A percentile compares a stretch with the other conserved stretches of the same genome.
phyloP scores from a whole-genome alignment of 2,113 vertebrate genomes.

The Struthio camelus region DNA sequence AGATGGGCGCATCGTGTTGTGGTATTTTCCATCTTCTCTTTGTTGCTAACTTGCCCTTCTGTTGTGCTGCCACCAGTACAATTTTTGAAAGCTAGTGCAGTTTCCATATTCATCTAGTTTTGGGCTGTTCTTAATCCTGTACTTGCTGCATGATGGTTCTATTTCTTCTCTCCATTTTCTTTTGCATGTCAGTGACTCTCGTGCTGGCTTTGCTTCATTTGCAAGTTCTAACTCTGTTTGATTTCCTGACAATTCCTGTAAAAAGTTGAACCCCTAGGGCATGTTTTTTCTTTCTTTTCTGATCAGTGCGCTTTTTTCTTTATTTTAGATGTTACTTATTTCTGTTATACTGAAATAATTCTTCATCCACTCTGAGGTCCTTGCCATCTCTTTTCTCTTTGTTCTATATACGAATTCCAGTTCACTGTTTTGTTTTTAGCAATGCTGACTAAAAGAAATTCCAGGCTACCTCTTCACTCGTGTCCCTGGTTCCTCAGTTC shows the following conservation, averaged over 20 bases:
- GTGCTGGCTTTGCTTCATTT: not conserved
- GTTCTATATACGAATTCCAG: not conserved
- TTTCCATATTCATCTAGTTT: not conserved
- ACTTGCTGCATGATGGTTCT: not conserved
- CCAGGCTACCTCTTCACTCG: not conserved
- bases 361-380: not conserved
- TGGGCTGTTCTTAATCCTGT: not conserved
- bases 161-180: not conserved
- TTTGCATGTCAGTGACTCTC: not conserved
- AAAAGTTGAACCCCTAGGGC: not conserved
- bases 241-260: not conserved
- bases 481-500: not conserved
- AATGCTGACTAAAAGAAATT: not conserved
- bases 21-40: no score
- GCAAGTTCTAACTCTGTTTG: not conserved
- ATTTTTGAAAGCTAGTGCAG: fast-evolving
- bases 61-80: fast-evolving
- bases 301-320: not conserved
- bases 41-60: not conserved
- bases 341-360: not conserved
- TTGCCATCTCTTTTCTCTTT: not conserved
- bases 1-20: fast-evolving
- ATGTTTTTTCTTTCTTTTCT: not conserved
- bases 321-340: not conserved
- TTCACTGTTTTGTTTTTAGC: not conserved